Evolutionary conservation across 1,140 invertebrate species (phyloP).

Genomic region (Drosophila parabipectinata): DNA sequence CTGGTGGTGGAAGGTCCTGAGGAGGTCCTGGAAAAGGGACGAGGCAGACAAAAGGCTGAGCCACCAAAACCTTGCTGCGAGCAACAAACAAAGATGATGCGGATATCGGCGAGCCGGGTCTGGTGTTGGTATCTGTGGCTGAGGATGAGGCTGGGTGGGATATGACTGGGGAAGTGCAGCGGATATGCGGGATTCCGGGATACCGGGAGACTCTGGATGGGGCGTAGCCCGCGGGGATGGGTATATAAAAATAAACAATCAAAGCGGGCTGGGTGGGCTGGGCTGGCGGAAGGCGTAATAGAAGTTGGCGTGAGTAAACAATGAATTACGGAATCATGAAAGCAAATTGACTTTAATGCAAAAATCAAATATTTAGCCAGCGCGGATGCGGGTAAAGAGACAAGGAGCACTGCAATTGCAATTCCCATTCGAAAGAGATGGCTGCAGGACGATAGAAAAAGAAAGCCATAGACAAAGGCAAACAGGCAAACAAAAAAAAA

Average conservation of each 20-base stretch:
- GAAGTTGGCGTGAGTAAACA: slow-evolving; percentile 80
- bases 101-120: slow-evolving; percentile 67
- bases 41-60: slow-evolving; percentile 31
- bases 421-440: slow-evolving; percentile 22
- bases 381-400: slow-evolving; percentile 38
- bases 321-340: slow-evolving; percentile 83
- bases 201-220: background rate
- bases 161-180: slow-evolving; percentile 56
- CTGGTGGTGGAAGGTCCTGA: slow-evolving; percentile 18
- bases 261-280: slow-evolving; percentile 25
- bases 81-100: slow-evolving; percentile 79
- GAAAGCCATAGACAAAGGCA: slow-evolving; percentile 24
- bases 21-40: slow-evolving; percentile 15
- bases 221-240: slow-evolving; percentile 10
- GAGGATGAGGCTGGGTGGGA: slow-evolving; percentile 18
- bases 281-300: slow-evolving; percentile 60
- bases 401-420: slow-evolving; percentile 59
- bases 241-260: slow-evolving; percentile 68
- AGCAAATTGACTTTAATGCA: slow-evolving; percentile 83
- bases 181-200: slow-evolving; percentile 67
- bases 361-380: slow-evolving; percentile 83
- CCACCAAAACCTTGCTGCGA: slow-evolving; percentile 39
- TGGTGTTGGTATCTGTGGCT: slow-evolving; percentile 25
- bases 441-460: slow-evolving; percentile 4
- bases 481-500: slow-evolving; percentile 47